Conservation (phyloP, 2,113 vertebrate genomes). For the Scortum barcoo region DNA sequence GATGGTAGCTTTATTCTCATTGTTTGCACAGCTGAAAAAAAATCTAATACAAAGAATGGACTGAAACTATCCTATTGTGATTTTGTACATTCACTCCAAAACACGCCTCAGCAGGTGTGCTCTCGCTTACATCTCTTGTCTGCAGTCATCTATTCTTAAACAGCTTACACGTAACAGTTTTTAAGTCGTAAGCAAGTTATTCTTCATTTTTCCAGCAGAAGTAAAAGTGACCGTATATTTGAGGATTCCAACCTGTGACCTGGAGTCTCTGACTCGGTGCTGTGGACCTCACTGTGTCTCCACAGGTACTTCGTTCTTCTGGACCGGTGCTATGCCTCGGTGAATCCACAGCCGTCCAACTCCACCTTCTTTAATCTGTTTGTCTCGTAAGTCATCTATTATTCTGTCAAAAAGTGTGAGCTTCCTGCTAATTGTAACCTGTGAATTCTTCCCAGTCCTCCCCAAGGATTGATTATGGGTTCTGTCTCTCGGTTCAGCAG, state of each 20-base stretch:
- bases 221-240: conserved; percentile 28
- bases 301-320: conserved; percentile 81
- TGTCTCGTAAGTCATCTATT: conserved; percentile 75
- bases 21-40: not conserved
- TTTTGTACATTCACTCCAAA: not conserved
- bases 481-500: conserved; percentile 23
- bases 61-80: not conserved
- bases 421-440: not conserved
- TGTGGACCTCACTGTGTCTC: conserved; percentile 61
- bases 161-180: not conserved
- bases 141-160: not conserved
- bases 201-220: not conserved
- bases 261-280: conserved; percentile 66
- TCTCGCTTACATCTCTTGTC: not conserved
- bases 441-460: conserved; percentile 11
- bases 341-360: conserved; percentile 72
- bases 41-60: not conserved
- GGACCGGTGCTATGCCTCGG: conserved; percentile 80
- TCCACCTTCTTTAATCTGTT: conserved; percentile 82
- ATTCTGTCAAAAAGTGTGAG: not conserved
- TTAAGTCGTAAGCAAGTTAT: not conserved
- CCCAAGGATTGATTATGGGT: conserved; percentile 21
- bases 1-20: not conserved
- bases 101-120: not conserved
- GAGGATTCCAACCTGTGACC: conserved; percentile 65